phyloP scores from a whole-genome alignment of 2,888 invertebrate genomes.

The Ditula angustiorana region DNA sequence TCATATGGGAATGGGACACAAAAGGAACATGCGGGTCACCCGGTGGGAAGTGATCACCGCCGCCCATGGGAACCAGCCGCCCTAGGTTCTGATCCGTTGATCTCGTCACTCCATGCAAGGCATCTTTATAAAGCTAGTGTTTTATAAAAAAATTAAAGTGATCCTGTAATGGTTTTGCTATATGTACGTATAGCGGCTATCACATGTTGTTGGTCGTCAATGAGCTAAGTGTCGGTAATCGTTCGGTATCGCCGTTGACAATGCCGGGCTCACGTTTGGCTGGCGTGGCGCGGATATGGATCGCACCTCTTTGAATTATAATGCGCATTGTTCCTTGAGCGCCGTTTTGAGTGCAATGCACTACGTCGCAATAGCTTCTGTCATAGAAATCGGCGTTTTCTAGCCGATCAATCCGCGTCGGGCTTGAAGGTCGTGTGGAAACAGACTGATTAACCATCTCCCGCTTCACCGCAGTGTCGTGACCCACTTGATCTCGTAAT shows the following conservation, averaged over 20 bases:
- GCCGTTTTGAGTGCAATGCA: constrained; percentile 79
- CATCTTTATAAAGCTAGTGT: no score
- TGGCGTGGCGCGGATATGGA: constrained; percentile 76
- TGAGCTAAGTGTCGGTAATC: constrained; percentile 52
- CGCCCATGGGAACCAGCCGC: no score
- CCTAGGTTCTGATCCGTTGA: no score
- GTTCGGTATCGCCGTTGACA: constrained; percentile 57
- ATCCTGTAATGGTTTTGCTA: no score
- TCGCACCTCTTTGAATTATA: constrained; percentile 81
- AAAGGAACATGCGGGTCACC: no score
- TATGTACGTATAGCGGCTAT: constrained; percentile 19
- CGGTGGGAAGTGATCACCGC: no score
- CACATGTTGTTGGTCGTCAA: constrained; percentile 52
- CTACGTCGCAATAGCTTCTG: constrained; percentile 75
- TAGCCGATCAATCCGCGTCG: constrained; percentile 54
- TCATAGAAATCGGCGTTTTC: constrained; percentile 80
- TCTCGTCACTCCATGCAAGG: no score
- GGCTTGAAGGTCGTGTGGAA: constrained; percentile 57
- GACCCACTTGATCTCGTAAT: neutral
- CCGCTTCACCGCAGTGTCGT: neutral
- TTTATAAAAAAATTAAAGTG: no score
- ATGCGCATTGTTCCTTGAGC: constrained; percentile 80
- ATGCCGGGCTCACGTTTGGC: constrained; percentile 71
- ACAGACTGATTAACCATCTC: constrained; percentile 38
- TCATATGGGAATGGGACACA: no score